A percentile compares a stretch with the other conserved stretches of the same genome.
These are phyloP conservation scores for Idris sp. DNA, from an alignment of 1,140 invertebrate genomes.

Conservation along the genomic window DNA sequence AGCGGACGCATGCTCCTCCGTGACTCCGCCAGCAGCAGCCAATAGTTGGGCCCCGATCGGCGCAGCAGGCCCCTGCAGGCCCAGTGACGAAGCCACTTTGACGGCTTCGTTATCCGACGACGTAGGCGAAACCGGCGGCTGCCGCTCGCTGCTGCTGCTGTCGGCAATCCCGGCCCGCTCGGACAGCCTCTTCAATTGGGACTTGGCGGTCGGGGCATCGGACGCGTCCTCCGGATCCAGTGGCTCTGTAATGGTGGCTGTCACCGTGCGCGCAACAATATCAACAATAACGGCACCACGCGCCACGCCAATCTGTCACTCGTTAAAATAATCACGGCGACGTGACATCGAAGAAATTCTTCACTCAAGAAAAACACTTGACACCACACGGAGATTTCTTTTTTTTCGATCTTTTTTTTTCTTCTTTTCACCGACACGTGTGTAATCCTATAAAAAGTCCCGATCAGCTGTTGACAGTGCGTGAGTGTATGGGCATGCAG, in stretches of 20 bases:
- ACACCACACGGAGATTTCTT: too few relatives aligned
- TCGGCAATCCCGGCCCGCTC: constrained; percentile 26
- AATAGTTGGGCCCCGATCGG: constrained; percentile 77
- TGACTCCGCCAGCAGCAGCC: constrained; percentile 71
- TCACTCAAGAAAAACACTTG: too few relatives aligned
- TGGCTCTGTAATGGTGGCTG: constrained; percentile 44
- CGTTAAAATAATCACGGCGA: too few relatives aligned
- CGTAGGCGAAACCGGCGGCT: constrained; percentile 69
- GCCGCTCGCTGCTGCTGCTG: constrained; percentile 18
- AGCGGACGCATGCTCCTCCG: constrained; percentile 73
- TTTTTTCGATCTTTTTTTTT: too few relatives aligned
- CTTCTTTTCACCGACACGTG: too few relatives aligned
- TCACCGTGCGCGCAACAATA: constrained; percentile 29
- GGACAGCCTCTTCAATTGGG: constrained; percentile 47
- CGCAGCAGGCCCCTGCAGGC: constrained; percentile 78
- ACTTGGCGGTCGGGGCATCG: constrained; percentile 58
- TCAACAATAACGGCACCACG: too few relatives aligned
- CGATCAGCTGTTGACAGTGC: too few relatives aligned
- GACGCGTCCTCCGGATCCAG: constrained; percentile 37
- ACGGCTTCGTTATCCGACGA: constrained; percentile 75
- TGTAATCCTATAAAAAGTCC: too few relatives aligned
- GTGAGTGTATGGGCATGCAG: too few relatives aligned
- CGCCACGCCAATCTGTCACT: too few relatives aligned
- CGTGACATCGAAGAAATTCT: too few relatives aligned
- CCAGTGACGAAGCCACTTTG: constrained; percentile 80